These are phyloP conservation scores for Porites rus DNA, from an alignment of 92 coral and sea anemone genomes.

Conservation along the genomic window DNA sequence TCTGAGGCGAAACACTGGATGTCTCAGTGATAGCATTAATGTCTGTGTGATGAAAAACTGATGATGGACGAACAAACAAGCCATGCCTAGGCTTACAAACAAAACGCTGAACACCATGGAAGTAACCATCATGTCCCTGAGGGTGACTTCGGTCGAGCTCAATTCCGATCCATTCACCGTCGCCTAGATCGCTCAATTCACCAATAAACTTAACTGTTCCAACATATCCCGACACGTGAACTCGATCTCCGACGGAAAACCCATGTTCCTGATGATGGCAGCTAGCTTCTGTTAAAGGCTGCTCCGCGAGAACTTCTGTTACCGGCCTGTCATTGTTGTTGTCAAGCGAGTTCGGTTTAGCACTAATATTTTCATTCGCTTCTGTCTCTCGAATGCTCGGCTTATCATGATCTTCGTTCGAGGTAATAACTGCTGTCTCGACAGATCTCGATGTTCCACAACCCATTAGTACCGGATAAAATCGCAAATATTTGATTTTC, in stretches of 20 bases:
- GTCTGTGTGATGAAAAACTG: conserved; percentile 59
- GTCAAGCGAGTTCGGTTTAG: neutral
- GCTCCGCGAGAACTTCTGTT: neutral
- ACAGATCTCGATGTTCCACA: conserved; percentile 65
- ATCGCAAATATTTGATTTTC: conserved; percentile 11
- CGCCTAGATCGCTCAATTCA: conserved; percentile 54
- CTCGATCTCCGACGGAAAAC: conserved; percentile 60
- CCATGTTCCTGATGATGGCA: neutral
- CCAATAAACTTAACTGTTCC: conserved; percentile 79
- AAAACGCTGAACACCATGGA: conserved; percentile 53
- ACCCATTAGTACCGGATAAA: conserved; percentile 42
- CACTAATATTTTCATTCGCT: neutral
- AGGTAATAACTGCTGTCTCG: neutral
- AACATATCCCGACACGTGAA: conserved; percentile 78
- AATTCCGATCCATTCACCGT: conserved; percentile 81
- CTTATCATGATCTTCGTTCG: neutral
- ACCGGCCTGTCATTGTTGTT: neutral
- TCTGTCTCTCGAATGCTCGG: conserved; percentile 6
- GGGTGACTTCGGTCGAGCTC: conserved; percentile 69
- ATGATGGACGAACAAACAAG: conserved; percentile 74
- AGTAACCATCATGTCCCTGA: conserved; percentile 76
- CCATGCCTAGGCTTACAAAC: conserved; percentile 79
- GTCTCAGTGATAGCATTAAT: conserved; percentile 21
- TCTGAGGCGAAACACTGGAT: conserved; percentile 55
- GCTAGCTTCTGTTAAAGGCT: neutral